These are phyloP conservation scores for Ormia ochracea DNA, from an alignment of 2,888 invertebrate species.

Conservation along the genomic window DNA sequence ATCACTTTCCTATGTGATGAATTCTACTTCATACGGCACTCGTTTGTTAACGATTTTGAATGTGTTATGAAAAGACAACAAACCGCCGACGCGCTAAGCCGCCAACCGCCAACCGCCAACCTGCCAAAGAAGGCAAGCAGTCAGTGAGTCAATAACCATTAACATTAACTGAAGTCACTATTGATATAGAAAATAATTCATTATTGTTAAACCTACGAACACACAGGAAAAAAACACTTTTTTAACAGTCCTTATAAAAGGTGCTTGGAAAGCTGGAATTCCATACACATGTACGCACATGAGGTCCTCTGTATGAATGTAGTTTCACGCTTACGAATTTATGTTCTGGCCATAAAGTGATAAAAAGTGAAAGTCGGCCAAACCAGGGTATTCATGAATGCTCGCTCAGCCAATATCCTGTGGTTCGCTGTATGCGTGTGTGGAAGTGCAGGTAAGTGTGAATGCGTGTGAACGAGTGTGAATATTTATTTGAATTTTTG, in stretches of 20 bases:
- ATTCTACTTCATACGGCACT: neutral
- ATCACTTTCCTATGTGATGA: conserved; percentile 34
- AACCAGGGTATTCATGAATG: conserved; percentile 26
- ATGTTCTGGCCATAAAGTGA: neutral
- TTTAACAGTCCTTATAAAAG: conserved; percentile 22
- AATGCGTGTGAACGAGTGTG: neutral
- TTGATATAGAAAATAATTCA: conserved; percentile 53
- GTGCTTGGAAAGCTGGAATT: conserved; percentile 43
- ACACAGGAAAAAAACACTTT: neutral
- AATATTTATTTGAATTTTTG: neutral
- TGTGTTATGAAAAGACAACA: conserved; percentile 6
- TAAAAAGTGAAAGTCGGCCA: neutral
- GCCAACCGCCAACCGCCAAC: no score
- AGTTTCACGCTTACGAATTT: neutral
- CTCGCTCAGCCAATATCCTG: conserved; percentile 36
- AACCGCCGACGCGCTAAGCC: no score
- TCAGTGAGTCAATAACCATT: conserved; percentile 23
- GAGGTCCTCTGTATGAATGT: neutral
- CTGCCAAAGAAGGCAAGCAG: neutral
- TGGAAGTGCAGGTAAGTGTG: neutral
- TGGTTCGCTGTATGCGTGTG: neutral
- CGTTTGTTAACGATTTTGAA: neutral
- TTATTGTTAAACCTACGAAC: conserved; percentile 24
- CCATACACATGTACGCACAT: conserved; percentile 11
- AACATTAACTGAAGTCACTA: conserved; percentile 32